Conservation (phyloP, 2,113 vertebrate genomes). For the Oryzias curvinotus region DNA sequence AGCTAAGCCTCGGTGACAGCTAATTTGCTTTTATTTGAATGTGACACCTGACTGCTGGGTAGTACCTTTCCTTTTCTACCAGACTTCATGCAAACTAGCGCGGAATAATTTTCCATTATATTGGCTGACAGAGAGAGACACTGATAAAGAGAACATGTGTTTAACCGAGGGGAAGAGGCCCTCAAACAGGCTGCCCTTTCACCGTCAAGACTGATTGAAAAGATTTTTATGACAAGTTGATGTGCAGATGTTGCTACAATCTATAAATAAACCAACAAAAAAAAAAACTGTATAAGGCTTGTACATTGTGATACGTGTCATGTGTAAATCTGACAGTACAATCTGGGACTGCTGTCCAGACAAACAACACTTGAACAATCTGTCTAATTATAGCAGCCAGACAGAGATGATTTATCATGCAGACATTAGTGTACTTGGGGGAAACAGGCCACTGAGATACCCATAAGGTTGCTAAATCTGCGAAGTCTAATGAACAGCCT, state of each 20-base stretch:
- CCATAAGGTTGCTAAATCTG: slow-evolving; percentile 57
- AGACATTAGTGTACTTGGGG: slow-evolving; percentile 41
- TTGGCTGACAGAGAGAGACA: slow-evolving; percentile 40
- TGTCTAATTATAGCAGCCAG: neutral
- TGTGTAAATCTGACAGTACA: no score
- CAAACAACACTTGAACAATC: no score
- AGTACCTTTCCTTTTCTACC: slow-evolving; percentile 36
- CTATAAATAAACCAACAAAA: slow-evolving; percentile 29
- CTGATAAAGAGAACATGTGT: slow-evolving; percentile 31
- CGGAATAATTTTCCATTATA: slow-evolving; percentile 62
- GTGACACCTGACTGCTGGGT: slow-evolving; percentile 52
- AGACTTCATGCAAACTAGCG: slow-evolving; percentile 32
- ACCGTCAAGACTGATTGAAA: slow-evolving; percentile 15
- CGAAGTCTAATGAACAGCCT: slow-evolving; percentile 63
- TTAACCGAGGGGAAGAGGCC: slow-evolving; percentile 14
- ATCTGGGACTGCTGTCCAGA: no score
- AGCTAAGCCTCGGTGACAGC: slow-evolving; percentile 59
- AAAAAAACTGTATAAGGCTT: slow-evolving; percentile 4
- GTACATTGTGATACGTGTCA: no score
- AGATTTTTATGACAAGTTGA: slow-evolving; percentile 19
- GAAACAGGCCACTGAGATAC: slow-evolving; percentile 40
- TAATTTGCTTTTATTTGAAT: slow-evolving; percentile 71
- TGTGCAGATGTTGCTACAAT: slow-evolving; percentile 21
- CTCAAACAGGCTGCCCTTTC: neutral
- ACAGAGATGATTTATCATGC: slow-evolving; percentile 58